Evolutionary conservation across 2,113 vertebrate species (phyloP), one percentile per base, ranked within the genome.

Genomic region (Periophthalmodon schlosseri): DNA sequence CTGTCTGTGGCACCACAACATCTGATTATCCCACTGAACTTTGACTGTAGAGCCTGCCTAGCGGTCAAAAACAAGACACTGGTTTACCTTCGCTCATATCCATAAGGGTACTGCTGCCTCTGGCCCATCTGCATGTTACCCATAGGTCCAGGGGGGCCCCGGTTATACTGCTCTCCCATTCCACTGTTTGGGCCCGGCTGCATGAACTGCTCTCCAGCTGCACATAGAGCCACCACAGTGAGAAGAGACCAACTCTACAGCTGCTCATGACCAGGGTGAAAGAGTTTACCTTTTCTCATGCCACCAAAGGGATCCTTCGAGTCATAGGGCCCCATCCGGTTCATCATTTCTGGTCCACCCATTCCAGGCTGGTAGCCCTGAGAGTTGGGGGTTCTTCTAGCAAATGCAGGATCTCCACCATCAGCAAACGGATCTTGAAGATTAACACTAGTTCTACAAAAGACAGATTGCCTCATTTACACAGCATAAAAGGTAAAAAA

Each of bases 371-470:
- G 98, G 93, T 95, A 99, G 90, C 95, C 95, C 89, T 92, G 91
- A 33, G 97, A 97, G 86, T 99, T 99, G 76, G 97, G 98, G 81
- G 97, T 98, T 86, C 97, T 91, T 73, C 98, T 95, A 75, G 96
- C 94, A 91, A 99, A 99, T 24, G 96, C 90, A 2, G 97, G 96
- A 87, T 99, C 98, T 47, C 95, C 95, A 33, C 96, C 95, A 14
- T 99, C 98, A 57, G 96, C 93, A 89, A 98, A 99, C 47, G 98
- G 95, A 90, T 99, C 98, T 89, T 98, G 97, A 77, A 99, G 93
- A 79, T 95, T 98, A 3, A 99, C 96, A 78, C 95, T 99, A 92
- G 94, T 98, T 94, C 97, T 99, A 80, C 0, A 4, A 44, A 50
- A 80, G 57, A 1, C 2, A 44, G 15, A 73, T 28, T 23, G 5